phyloP scores from a whole-genome alignment of 2,113 vertebrate species.

The Maccullochella peelii region DNA sequence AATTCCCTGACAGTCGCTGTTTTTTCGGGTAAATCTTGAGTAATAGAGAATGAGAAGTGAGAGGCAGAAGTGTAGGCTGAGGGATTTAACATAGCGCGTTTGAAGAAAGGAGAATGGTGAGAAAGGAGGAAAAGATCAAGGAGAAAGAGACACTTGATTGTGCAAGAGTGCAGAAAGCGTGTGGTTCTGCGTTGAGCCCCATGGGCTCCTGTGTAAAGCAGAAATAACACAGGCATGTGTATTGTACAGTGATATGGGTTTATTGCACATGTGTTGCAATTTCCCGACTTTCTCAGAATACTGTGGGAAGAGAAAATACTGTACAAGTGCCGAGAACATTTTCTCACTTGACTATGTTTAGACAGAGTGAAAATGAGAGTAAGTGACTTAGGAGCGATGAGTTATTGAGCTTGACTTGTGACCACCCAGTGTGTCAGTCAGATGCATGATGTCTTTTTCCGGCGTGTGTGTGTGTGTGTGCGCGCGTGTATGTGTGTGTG shows the following conservation, averaged over 20 bases:
- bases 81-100: slow-evolving; percentile 50
- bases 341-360: slow-evolving; percentile 79
- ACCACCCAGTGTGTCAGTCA: slow-evolving; percentile 77
- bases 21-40: slow-evolving; percentile 69
- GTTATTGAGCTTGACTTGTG: slow-evolving; percentile 78
- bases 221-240: slow-evolving; percentile 81
- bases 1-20: slow-evolving; percentile 78
- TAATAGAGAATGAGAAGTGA: slow-evolving; percentile 61
- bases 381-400: slow-evolving; percentile 76
- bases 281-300: slow-evolving; percentile 77
- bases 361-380: slow-evolving; percentile 78
- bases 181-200: slow-evolving; percentile 76
- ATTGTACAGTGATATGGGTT: slow-evolving; percentile 74
- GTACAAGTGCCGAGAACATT: slow-evolving; percentile 74
- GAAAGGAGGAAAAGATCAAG: slow-evolving; percentile 71
- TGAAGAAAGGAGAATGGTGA: slow-evolving; percentile 65
- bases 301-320: slow-evolving; percentile 78
- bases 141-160: slow-evolving; percentile 73
- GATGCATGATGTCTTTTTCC: slow-evolving; percentile 74
- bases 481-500: slow-evolving; percentile 36
- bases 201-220: slow-evolving; percentile 78
- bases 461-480: slow-evolving; percentile 35
- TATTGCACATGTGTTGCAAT: slow-evolving; percentile 81
- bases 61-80: slow-evolving; percentile 45
- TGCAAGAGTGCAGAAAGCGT: slow-evolving; percentile 77